Evolutionary conservation across 1,140 invertebrate species (phyloP).

Genomic region (Ceratina japonica): DNA sequence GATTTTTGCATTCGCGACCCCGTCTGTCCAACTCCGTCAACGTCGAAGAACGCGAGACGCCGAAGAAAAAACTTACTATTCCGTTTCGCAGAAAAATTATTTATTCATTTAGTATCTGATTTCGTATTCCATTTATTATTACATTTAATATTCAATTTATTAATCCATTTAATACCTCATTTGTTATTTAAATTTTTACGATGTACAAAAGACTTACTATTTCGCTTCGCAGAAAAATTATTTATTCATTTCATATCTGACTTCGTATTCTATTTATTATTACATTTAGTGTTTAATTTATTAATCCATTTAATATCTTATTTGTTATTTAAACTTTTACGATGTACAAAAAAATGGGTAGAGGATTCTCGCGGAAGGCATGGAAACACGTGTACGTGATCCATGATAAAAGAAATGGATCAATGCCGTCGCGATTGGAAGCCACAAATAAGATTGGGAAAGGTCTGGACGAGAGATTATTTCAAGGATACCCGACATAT

Average conservation of each 20-base stretch:
- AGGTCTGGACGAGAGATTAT: slow-evolving; percentile 56
- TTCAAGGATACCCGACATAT: slow-evolving; percentile 56
- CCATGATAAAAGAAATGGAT: slow-evolving; percentile 24
- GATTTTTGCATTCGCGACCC: too few relatives aligned
- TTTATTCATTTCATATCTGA: too few relatives aligned
- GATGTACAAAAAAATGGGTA: too few relatives aligned
- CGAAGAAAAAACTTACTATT: slow-evolving; percentile 17
- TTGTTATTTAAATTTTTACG: slow-evolving; percentile 7
- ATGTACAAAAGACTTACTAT: slow-evolving; percentile 1
- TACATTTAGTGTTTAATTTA: too few relatives aligned
- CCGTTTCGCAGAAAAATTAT: background rate
- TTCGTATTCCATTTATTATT: too few relatives aligned
- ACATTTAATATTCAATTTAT: too few relatives aligned
- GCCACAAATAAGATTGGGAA: slow-evolving; percentile 51
- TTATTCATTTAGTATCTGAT: too few relatives aligned
- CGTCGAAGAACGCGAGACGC: too few relatives aligned
- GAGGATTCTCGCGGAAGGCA: background rate
- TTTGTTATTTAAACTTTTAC: too few relatives aligned
- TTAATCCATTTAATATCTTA: background rate
- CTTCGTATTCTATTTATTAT: too few relatives aligned
- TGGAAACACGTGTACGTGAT: slow-evolving; percentile 44
- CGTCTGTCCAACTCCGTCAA: too few relatives aligned
- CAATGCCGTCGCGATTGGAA: slow-evolving; percentile 50
- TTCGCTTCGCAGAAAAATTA: slow-evolving; percentile 2
- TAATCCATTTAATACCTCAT: slow-evolving; percentile 13